A percentile compares a stretch with the other conserved stretches of the same genome.
Evolutionary conservation across 2,113 vertebrate species (phyloP).

Genomic region (Glaucomys volans): DNA sequence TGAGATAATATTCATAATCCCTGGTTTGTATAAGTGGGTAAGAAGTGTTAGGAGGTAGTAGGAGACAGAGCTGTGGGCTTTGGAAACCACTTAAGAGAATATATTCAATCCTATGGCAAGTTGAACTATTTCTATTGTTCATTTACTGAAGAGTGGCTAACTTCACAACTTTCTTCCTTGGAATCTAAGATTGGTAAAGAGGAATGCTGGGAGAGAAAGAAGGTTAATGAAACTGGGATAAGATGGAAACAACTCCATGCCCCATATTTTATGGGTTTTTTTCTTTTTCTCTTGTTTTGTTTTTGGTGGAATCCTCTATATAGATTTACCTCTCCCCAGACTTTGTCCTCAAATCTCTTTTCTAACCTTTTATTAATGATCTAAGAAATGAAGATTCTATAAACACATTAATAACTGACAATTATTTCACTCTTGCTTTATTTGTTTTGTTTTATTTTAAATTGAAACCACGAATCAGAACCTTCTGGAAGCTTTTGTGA

Average conservation of each 20-base stretch:
- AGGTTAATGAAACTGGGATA: not conserved
- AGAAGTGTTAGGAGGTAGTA: not conserved
- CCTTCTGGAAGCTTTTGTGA: not conserved
- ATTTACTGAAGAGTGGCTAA: not conserved
- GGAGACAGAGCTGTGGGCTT: not conserved
- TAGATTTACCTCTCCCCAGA: no score
- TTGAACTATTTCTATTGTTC: not conserved
- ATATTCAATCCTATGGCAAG: not conserved
- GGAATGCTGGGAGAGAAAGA: not conserved
- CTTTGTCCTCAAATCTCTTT: not conserved
- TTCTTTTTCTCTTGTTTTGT: not conserved
- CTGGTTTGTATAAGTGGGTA: not conserved
- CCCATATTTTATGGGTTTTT: not conserved
- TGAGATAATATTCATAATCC: not conserved
- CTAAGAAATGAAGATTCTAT: not conserved
- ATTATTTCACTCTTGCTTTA: not conserved
- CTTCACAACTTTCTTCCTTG: not conserved
- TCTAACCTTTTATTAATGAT: not conserved
- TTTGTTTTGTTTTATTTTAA: not conserved
- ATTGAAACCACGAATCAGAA: not conserved
- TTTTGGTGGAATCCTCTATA: not conserved
- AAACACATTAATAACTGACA: not conserved
- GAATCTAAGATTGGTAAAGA: not conserved
- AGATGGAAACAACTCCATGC: not conserved
- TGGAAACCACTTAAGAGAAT: not conserved